Percentiles rank a stretch among this genome's conserved stretches.
Conservation (phyloP, 2,797 vertebrate genomes). For the Odontamblyopus rebecca region DNA sequence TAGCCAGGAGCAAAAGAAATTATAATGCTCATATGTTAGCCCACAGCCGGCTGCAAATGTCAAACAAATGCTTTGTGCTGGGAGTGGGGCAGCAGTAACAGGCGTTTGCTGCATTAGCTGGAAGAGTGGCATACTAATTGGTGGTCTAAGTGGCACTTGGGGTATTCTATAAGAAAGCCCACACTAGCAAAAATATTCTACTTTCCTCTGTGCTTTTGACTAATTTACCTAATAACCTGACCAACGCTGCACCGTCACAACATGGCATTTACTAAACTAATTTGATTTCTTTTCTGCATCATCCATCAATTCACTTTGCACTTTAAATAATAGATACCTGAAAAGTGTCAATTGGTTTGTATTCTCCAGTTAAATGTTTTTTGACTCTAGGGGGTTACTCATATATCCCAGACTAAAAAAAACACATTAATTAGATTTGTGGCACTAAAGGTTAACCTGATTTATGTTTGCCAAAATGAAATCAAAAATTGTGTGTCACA, state of each 20-base stretch:
- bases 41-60: constrained; percentile 47
- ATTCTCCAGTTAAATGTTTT: not conserved
- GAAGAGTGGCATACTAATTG: constrained; percentile 52
- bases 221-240: constrained; percentile 9
- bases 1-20: constrained; percentile 44
- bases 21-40: constrained; percentile 59
- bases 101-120: constrained; percentile 49
- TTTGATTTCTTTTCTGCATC: not conserved
- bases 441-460: not conserved
- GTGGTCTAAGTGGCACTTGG: constrained; percentile 43
- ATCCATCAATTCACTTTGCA: constrained; percentile 3
- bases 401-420: not conserved
- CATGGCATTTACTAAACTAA: not conserved
- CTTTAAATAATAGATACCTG: constrained; percentile 11
- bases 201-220: constrained; percentile 28
- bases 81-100: constrained; percentile 40
- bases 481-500: not conserved
- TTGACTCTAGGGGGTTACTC: not conserved
- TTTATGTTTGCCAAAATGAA: constrained; percentile 10
- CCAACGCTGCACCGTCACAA: constrained; percentile 9
- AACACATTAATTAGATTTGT: not conserved
- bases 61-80: constrained; percentile 59
- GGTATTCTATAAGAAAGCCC: constrained; percentile 25
- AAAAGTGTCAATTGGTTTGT: constrained; percentile 8
- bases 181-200: constrained; percentile 14